Evolutionary conservation across 1,140 invertebrate species (phyloP), one percentile per base, ranked within the genome.

Genomic region (Polyergus mexicanus): DNA sequence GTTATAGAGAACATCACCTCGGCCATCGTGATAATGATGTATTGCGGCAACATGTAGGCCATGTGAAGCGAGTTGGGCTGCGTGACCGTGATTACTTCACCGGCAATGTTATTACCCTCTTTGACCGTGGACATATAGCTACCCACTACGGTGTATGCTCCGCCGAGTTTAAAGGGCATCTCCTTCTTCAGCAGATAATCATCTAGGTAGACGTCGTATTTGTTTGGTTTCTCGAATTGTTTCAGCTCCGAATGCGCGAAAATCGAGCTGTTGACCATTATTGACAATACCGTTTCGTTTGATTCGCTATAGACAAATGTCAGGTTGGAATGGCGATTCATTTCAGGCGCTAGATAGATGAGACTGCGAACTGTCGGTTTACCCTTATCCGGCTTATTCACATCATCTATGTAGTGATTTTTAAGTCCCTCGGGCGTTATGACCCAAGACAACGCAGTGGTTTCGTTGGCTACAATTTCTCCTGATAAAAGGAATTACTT

Each of bases 1-100:
- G 98, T 99, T 19, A 99, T 96, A 0, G 98, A 98, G 93, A 99
- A 99, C 95, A 99, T 97, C 35, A 99, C 98, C 94, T 97, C 96
- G 0, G 96, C 98, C 85, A 97, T 95, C 0, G 98, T 99, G 85
- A 99, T 97, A 0, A 98, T 94, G 32, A 98, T 94, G 92, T 98
- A 98, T 92, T 99, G 98, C 0, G 98, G 98, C 19, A 99, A 92
- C 86, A 98, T 96, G 97, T 97, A 98, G 0, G 98, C 92, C 86
- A 99, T 98, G 87, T 97, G 97, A 7, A 99, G 93, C 0, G 95
- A 96, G 90, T 97, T 98, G 1, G 97, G 95, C 38, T 95, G 91
- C 0, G 97, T 97, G 1, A 98, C 91, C 0, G 92, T 91, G 3
- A 95, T 75, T 10, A 94, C 47, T 10, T 93, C 90, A 13, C 38